phyloP scores from a whole-genome alignment of 2,888 invertebrate genomes.

The Odontocolon sp. region DNA sequence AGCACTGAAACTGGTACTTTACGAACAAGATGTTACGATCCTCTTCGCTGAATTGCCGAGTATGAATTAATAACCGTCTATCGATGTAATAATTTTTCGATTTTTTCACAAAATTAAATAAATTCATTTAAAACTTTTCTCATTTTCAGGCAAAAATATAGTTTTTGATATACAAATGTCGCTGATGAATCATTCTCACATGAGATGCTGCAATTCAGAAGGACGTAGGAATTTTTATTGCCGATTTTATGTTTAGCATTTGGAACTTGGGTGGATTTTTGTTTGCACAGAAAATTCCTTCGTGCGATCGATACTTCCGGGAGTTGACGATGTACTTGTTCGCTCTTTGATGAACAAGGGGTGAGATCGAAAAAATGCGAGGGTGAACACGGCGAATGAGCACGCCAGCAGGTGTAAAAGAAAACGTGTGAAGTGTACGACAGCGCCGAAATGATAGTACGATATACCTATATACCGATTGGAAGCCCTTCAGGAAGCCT shows the following conservation, averaged over 20 bases:
- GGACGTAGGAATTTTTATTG: background rate
- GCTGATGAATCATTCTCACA: too few relatives aligned
- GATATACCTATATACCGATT: conserved; percentile 40
- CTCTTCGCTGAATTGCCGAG: background rate
- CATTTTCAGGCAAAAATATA: too few relatives aligned
- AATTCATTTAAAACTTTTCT: too few relatives aligned
- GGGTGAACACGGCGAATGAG: conserved; percentile 6
- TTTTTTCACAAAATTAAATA: too few relatives aligned
- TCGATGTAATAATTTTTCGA: background rate
- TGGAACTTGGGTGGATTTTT: background rate
- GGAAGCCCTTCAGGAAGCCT: conserved; percentile 64
- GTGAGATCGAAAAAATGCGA: conserved; percentile 6
- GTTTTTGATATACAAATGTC: too few relatives aligned
- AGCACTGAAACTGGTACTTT: conserved; percentile 17
- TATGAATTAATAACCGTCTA: conserved; percentile 15
- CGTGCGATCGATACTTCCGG: conserved; percentile 40
- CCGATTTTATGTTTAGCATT: background rate
- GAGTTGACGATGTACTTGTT: conserved; percentile 40
- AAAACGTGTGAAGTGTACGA: conserved; percentile 34
- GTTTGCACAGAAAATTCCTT: conserved; percentile 38
- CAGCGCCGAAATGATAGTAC: conserved; percentile 45
- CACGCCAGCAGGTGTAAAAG: conserved; percentile 42
- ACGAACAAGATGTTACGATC: background rate
- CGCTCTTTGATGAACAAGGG: background rate
- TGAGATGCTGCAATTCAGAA: too few relatives aligned